Evolutionary conservation across 2,113 vertebrate genomes (phyloP).

Genomic region (Condylura cristata): DNA sequence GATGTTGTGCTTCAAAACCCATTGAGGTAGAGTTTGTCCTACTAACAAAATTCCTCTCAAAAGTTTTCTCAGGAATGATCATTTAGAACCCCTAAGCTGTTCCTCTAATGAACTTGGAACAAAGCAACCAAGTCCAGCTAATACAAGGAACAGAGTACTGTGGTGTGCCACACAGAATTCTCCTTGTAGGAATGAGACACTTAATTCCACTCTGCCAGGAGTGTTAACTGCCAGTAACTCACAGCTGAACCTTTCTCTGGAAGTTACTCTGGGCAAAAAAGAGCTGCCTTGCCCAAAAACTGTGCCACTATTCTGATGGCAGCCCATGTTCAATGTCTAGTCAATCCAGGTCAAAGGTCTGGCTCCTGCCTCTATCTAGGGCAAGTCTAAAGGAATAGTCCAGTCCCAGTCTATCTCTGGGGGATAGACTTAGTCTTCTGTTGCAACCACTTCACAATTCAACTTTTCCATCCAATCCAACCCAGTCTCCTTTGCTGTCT

Average conservation of each 20-base stretch:
- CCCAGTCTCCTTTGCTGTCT: background rate
- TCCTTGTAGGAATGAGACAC: background rate
- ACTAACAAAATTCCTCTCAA: background rate
- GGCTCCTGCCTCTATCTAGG: background rate
- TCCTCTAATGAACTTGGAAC: background rate
- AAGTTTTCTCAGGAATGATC: background rate
- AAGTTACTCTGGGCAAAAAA: background rate
- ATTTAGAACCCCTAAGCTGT: background rate
- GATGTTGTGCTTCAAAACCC: background rate
- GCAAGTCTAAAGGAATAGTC: constrained; percentile 5
- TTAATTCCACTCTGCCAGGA: background rate
- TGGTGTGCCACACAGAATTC: background rate
- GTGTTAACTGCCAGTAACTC: background rate
- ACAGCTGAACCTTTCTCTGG: background rate
- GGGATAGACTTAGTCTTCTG: background rate
- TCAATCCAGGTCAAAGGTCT: background rate
- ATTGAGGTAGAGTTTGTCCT: background rate
- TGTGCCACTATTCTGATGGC: background rate
- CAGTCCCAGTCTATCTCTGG: background rate
- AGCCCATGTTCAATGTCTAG: background rate
- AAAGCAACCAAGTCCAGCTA: background rate
- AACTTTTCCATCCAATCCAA: background rate
- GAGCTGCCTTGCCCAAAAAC: background rate
- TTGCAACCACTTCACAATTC: background rate
- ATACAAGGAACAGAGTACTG: background rate